These are phyloP conservation scores for Drosophila murphyi DNA, from an alignment of 1,140 invertebrate species.

Conservation along the genomic window DNA sequence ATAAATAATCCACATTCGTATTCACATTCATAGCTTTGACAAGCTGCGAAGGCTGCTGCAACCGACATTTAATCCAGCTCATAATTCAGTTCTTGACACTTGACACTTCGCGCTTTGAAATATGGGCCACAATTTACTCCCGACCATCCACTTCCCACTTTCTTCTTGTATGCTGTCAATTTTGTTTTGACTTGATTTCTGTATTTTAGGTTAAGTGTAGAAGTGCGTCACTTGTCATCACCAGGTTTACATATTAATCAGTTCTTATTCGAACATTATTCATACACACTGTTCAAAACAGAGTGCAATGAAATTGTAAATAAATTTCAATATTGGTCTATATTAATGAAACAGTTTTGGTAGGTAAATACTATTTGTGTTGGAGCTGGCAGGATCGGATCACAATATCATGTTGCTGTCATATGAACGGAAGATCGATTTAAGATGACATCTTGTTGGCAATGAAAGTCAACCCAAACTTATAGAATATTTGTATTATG, in stretches of 20 bases:
- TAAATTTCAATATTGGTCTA: no score
- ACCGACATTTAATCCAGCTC: constrained; percentile 55
- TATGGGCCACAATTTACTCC: neutral
- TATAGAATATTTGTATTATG: no score
- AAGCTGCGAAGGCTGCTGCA: constrained; percentile 7
- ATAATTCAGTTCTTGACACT: constrained; percentile 41
- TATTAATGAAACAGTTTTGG: no score
- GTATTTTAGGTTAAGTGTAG: neutral
- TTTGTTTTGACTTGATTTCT: neutral
- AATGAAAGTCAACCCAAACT: no score
- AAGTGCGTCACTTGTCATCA: constrained; percentile 26
- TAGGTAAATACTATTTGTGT: no score
- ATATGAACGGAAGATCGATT: no score
- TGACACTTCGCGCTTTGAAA: constrained; percentile 21
- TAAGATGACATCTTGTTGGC: no score
- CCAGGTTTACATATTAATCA: constrained; percentile 33
- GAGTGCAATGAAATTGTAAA: no score
- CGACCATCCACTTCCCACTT: neutral
- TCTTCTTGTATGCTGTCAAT: neutral
- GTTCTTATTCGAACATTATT: neutral
- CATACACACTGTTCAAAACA: neutral
- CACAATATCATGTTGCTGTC: no score
- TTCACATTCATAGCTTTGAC: constrained; percentile 50
- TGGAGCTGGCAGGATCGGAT: no score
- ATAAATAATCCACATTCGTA: constrained; percentile 64